phyloP scores from a whole-genome alignment of 2,797 vertebrate genomes.

The Sebastes paucispinis region DNA sequence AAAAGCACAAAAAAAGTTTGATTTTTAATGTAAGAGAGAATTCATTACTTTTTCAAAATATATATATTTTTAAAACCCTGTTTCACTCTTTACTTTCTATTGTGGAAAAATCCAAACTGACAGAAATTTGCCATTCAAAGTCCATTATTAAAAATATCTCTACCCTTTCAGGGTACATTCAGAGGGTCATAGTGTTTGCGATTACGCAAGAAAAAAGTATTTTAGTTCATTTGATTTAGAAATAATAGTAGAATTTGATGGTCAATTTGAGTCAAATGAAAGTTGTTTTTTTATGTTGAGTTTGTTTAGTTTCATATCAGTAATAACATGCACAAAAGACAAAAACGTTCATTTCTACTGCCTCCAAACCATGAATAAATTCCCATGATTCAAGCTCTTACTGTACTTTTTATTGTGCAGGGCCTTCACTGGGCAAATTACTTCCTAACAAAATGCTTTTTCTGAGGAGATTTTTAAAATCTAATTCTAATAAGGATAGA shows the following conservation, averaged over 20 bases:
- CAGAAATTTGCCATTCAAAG: neutral
- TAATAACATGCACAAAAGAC: neutral
- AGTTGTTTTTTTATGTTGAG: neutral
- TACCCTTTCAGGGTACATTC: neutral
- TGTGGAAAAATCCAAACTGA: neutral
- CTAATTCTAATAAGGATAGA: neutral
- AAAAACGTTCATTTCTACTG: neutral
- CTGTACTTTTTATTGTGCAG: neutral
- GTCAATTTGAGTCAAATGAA: neutral
- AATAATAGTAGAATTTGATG: neutral
- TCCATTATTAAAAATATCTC: neutral
- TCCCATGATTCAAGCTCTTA: neutral
- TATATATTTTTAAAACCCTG: neutral
- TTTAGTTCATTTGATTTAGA: neutral
- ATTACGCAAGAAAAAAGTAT: neutral
- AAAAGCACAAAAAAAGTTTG: no score
- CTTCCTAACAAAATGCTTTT: neutral
- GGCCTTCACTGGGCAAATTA: neutral
- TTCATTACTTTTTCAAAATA: neutral
- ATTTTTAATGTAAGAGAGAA: neutral
- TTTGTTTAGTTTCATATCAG: neutral
- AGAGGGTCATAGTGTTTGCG: neutral
- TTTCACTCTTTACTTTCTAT: neutral
- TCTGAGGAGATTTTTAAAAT: neutral
- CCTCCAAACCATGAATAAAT: neutral